Conservation (phyloP, 1,140 invertebrate species). For the Rhynchophorus ferrugineus region DNA sequence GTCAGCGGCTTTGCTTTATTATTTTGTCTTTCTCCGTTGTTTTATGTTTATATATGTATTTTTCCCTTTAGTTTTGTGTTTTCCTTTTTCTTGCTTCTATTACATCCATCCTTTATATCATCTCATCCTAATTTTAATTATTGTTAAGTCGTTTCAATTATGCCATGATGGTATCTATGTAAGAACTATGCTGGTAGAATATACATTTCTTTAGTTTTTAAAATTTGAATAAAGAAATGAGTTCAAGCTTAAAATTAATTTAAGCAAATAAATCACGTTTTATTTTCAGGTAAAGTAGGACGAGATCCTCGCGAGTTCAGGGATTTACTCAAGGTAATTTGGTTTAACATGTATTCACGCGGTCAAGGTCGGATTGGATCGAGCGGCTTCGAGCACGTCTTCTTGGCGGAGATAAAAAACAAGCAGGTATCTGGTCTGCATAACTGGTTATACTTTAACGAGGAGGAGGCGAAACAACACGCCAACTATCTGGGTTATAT, state of each 20-base stretch:
- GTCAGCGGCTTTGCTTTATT: no score
- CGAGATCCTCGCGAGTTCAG: constrained; percentile 60
- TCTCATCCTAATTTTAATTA: no score
- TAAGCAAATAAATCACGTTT: constrained; percentile 6
- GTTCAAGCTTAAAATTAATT: background rate
- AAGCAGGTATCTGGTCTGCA: constrained; percentile 73
- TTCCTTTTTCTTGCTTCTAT: no score
- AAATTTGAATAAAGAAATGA: no score
- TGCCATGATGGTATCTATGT: no score
- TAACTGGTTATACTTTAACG: constrained; percentile 81
- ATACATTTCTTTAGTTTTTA: no score
- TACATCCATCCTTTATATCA: no score
- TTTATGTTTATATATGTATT: no score
- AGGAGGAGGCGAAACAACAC: constrained; percentile 57
- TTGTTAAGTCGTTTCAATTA: no score
- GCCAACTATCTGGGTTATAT: constrained; percentile 76
- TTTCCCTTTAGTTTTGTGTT: no score
- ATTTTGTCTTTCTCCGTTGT: no score
- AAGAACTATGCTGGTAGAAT: no score
- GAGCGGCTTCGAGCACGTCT: constrained; percentile 81
- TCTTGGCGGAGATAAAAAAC: constrained; percentile 74
- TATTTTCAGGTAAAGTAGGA: constrained; percentile 40
- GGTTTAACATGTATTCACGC: constrained; percentile 76
- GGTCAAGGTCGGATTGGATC: constrained; percentile 68
- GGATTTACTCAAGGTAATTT: constrained; percentile 64